Evolutionary conservation across 2,113 vertebrate species (phyloP).

Genomic region (Deroptyus accipitrinus): DNA sequence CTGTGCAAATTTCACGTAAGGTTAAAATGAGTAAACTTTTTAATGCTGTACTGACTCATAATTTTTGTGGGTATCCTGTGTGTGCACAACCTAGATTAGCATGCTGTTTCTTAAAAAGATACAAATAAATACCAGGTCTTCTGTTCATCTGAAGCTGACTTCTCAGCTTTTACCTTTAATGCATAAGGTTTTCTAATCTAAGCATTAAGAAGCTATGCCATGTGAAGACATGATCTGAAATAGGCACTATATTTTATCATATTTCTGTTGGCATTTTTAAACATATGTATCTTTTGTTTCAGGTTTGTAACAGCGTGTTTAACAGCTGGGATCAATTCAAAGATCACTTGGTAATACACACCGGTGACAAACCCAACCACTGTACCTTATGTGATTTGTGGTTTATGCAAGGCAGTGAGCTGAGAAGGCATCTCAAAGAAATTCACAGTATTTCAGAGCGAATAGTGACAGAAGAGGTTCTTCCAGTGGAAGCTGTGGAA

Average conservation of each 20-base stretch:
- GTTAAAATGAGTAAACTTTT: neutral
- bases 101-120: neutral
- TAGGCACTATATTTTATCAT: neutral
- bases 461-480: slow-evolving; percentile 78
- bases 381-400: slow-evolving; percentile 96
- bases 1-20: neutral
- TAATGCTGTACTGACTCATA: neutral
- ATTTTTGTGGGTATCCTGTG: neutral
- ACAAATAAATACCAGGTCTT: neutral
- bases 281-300: slow-evolving; percentile 42
- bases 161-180: neutral
- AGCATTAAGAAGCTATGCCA: neutral
- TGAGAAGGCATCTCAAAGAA: slow-evolving; percentile 86
- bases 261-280: neutral
- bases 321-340: slow-evolving; percentile 99
- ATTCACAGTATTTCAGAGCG: slow-evolving; percentile 82
- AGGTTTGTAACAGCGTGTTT: slow-evolving; percentile 97
- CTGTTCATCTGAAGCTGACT: neutral
- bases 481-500: slow-evolving; percentile 79
- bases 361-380: slow-evolving; percentile 95
- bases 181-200: neutral
- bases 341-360: slow-evolving; percentile 96
- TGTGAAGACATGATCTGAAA: neutral
- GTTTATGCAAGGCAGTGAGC: slow-evolving; percentile 93
- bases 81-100: neutral